A percentile compares a stretch with the other conserved stretches of the same genome.
Evolutionary conservation across 2,797 vertebrate genomes (phyloP).

Genomic region (Euthynnus affinis): DNA sequence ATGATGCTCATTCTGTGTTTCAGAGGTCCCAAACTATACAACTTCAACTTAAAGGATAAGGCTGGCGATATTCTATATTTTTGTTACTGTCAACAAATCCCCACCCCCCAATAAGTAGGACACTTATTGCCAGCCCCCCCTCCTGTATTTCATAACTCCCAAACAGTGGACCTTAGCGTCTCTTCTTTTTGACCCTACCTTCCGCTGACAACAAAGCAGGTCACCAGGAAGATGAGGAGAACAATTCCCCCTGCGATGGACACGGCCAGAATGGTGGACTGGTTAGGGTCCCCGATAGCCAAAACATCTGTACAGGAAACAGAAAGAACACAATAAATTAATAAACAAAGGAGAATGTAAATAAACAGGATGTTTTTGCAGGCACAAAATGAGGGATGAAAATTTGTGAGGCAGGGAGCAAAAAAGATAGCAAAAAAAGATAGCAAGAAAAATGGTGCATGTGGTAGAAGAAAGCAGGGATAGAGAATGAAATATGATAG

Average conservation of each 20-base stretch:
- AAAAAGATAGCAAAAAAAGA: constrained; percentile 47
- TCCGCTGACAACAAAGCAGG: constrained; percentile 90
- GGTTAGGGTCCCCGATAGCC: constrained; percentile 89
- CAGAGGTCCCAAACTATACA: not conserved
- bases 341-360: constrained; percentile 36
- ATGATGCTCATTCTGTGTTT: not conserved
- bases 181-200: constrained; percentile 77
- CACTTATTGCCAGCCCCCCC: too few species aligned
- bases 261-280: constrained; percentile 88
- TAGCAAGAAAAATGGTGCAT: constrained; percentile 31
- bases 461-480: constrained; percentile 16
- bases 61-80: too few species aligned
- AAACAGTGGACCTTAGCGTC: not conserved
- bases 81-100: too few species aligned
- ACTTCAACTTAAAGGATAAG: constrained; percentile 1
- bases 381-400: constrained; percentile 25
- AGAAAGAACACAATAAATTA: constrained; percentile 37
- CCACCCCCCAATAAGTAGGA: too few species aligned
- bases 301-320: constrained; percentile 82
- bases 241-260: constrained; percentile 88
- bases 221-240: constrained; percentile 89
- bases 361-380: constrained; percentile 32
- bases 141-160: not conserved
- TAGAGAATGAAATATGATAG: constrained; percentile 66
- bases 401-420: constrained; percentile 47